Percentiles rank a stretch among this genome's conserved stretches.
These are phyloP conservation scores for Salarias fasciatus DNA, from an alignment of 2,797 vertebrate genomes.

Conservation along the genomic window DNA sequence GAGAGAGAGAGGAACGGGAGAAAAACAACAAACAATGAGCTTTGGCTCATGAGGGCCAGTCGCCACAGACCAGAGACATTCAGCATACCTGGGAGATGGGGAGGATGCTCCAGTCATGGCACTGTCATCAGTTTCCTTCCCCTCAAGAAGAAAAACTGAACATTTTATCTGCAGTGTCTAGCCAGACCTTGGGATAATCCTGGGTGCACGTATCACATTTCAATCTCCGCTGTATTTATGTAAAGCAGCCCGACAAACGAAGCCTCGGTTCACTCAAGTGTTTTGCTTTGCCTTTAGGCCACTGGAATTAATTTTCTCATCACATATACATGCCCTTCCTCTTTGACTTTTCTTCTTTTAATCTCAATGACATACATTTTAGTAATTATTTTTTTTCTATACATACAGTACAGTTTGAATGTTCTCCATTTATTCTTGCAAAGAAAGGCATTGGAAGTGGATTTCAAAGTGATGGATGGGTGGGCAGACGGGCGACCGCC, in stretches of 20 bases:
- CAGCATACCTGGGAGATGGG: too few relatives aligned
- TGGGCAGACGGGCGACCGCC: too few relatives aligned
- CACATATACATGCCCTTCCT: background rate
- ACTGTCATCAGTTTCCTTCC: background rate
- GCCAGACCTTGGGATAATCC: constrained; percentile 6
- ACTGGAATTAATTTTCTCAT: background rate
- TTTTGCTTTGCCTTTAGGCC: constrained; percentile 16
- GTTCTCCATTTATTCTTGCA: too few relatives aligned
- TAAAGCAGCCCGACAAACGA: constrained; percentile 27
- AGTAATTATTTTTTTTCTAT: too few relatives aligned
- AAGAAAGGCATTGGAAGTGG: too few relatives aligned
- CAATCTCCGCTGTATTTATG: constrained; percentile 25
- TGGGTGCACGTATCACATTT: constrained; percentile 13
- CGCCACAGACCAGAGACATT: too few relatives aligned
- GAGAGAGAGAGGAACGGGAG: too few relatives aligned
- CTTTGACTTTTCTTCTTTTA: constrained; percentile 20
- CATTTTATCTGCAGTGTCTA: constrained; percentile 20
- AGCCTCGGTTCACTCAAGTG: constrained; percentile 6
- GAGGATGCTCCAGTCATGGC: too few relatives aligned
- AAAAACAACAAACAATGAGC: too few relatives aligned
- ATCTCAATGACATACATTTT: background rate
- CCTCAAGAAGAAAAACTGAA: constrained; percentile 17
- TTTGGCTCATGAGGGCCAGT: too few relatives aligned
- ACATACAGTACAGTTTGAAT: too few relatives aligned
- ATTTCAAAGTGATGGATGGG: too few relatives aligned